phyloP scores from a whole-genome alignment of 2,888 invertebrate genomes.

The Eledona agricola region DNA sequence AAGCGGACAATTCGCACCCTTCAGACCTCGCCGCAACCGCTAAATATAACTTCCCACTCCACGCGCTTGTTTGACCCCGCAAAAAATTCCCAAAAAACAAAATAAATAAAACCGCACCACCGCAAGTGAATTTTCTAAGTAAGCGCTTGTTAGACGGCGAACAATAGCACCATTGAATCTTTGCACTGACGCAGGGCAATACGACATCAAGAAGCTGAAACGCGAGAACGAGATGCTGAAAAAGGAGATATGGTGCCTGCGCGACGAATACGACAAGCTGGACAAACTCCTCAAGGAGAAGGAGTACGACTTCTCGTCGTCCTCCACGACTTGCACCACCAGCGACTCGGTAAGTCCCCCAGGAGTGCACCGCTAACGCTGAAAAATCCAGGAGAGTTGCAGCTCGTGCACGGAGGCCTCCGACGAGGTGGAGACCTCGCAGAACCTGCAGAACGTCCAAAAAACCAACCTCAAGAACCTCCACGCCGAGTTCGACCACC shows the following conservation, averaged over 20 bases:
- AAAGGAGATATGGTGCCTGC: constrained; percentile 84
- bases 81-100: too few relatives aligned
- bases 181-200: constrained; percentile 74
- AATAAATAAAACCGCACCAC: too few relatives aligned
- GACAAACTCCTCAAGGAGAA: constrained; percentile 78
- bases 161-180: background rate
- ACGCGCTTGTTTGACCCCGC: too few relatives aligned
- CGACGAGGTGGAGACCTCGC: constrained; percentile 60
- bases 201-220: constrained; percentile 87
- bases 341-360: constrained; percentile 63
- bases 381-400: constrained; percentile 53
- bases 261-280: constrained; percentile 88
- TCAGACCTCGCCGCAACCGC: too few relatives aligned
- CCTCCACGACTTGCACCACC: constrained; percentile 67
- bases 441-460: constrained; percentile 62
- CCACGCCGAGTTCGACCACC: constrained; percentile 71
- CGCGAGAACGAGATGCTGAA: constrained; percentile 88
- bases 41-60: too few relatives aligned
- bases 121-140: too few relatives aligned
- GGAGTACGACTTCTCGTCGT: constrained; percentile 59
- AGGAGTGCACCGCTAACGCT: too few relatives aligned
- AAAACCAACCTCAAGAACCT: constrained; percentile 63
- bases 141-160: background rate
- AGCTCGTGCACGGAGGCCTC: constrained; percentile 59
- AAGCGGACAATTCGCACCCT: too few relatives aligned